Percentiles rank a stretch among this genome's conserved stretches.
phyloP scores from a whole-genome alignment of 2,888 invertebrate species.

The Subacronicta megacephala region DNA sequence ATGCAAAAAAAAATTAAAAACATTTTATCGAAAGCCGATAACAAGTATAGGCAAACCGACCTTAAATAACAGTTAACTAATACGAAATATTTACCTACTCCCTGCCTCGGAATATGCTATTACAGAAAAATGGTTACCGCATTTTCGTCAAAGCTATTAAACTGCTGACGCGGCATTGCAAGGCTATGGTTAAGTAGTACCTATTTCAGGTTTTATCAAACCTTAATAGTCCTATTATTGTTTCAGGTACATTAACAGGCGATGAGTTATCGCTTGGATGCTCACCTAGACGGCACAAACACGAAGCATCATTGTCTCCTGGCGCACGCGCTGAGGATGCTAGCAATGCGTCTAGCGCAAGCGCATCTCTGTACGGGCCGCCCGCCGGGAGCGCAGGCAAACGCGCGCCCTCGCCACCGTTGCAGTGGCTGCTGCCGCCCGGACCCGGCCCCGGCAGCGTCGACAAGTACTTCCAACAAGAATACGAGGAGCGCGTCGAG shows the following conservation, averaged over 20 bases:
- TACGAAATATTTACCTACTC: too few species aligned
- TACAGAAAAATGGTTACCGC: too few species aligned
- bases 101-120: too few species aligned
- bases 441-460: constrained; percentile 91
- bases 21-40: not conserved
- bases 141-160: not conserved
- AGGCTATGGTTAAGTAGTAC: not conserved
- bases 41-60: too few species aligned
- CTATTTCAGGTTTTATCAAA: not conserved
- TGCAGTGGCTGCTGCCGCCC: constrained; percentile 93
- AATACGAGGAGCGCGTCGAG: constrained; percentile 92
- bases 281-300: constrained; percentile 89
- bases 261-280: constrained; percentile 93
- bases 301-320: constrained; percentile 91
- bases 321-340: constrained; percentile 93
- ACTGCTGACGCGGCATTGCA: not conserved
- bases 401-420: constrained; percentile 87
- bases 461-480: constrained; percentile 91
- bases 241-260: constrained; percentile 94
- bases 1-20: constrained; percentile 41
- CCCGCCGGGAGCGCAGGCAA: constrained; percentile 81
- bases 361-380: constrained; percentile 90
- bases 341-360: constrained; percentile 91
- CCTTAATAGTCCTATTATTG: constrained; percentile 54
- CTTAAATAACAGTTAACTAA: too few species aligned